Percentiles rank a stretch among this genome's conserved stretches.
phyloP scores from a whole-genome alignment of 2,113 vertebrate genomes.

The Ariopsis seemanni region DNA sequence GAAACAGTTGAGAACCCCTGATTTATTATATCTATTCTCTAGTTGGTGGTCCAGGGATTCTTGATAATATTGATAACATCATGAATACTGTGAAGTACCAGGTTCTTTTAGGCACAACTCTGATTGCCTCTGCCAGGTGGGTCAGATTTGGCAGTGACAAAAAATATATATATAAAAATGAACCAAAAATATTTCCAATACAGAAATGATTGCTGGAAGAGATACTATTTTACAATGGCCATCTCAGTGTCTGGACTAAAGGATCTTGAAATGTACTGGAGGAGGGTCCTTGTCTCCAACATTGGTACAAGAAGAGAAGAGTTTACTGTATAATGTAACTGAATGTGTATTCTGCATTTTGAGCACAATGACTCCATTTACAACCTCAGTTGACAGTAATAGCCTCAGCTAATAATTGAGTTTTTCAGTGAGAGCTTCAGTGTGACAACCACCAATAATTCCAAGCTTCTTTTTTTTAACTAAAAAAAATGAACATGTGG shows the following conservation, averaged over 20 bases:
- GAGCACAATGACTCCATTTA: background rate
- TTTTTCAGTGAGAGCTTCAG: background rate
- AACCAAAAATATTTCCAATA: background rate
- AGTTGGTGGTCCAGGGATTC: no score
- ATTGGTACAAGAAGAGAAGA: background rate
- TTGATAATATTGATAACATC: no score
- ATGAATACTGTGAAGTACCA: no score
- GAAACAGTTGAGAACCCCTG: no score
- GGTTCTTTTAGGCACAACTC: no score
- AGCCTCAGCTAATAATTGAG: background rate
- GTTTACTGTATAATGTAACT: background rate
- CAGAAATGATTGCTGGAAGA: background rate
- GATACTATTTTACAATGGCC: background rate
- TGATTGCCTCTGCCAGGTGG: no score
- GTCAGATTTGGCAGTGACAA: no score
- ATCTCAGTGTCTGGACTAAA: background rate
- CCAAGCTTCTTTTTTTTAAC: background rate
- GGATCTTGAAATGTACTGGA: background rate
- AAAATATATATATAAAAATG: no score
- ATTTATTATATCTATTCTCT: no score
- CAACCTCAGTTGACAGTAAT: background rate
- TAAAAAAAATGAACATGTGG: background rate
- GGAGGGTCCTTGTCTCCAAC: background rate
- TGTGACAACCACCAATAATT: background rate
- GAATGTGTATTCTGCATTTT: background rate